Evolutionary conservation across 2,888 invertebrate species (phyloP), one percentile per base, ranked within the genome.

Genomic region (Cinara cedri): DNA sequence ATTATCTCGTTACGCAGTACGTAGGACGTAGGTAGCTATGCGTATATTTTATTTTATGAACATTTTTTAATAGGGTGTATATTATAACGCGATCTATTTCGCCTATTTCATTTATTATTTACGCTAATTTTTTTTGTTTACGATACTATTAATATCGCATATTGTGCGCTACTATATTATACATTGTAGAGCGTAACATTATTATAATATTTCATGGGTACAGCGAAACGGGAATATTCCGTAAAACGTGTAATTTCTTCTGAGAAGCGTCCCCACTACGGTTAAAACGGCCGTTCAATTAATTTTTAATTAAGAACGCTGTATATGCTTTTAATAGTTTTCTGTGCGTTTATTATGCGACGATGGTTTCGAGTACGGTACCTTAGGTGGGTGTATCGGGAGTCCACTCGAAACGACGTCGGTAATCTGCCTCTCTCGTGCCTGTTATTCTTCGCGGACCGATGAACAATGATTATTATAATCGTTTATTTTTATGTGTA

Each of bases 391-490:
- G n/a, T n/a, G 6, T 34, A 34, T 4, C 6, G 6, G 3, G 49
- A 65, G 63, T 74, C n/a, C 74, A 65, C 74, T 42, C 44, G 24
- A 74, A 74, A 74, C 9, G 42, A 24, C 54, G 34, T 11, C 57
- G 60, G 46, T n/a, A n/a, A n/a, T 42, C 34, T 49, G 13, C 19
- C 14, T 21, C 13, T n/a, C n/a, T n/a, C n/a, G n/a, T n/a, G n/a
- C n/a, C 44, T 68, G 34, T 34, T 34, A 75, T 60, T 70, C 49
- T 51, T 70, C 78, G 68, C 78, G 68, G 60, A 34, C 42, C 49
- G 78, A 49, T 78, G 19, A 78, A 78, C 78, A 68, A 57, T 60
- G 70, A 78, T 78, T 76, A 78, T 60, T 60, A 60, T 78, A 78
- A 78, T 78, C 21, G 42, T 70, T 60, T 46, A 44, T 76, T 76